Conservation (phyloP, 2,888 invertebrate genomes). For the Xylota sylvarum region DNA sequence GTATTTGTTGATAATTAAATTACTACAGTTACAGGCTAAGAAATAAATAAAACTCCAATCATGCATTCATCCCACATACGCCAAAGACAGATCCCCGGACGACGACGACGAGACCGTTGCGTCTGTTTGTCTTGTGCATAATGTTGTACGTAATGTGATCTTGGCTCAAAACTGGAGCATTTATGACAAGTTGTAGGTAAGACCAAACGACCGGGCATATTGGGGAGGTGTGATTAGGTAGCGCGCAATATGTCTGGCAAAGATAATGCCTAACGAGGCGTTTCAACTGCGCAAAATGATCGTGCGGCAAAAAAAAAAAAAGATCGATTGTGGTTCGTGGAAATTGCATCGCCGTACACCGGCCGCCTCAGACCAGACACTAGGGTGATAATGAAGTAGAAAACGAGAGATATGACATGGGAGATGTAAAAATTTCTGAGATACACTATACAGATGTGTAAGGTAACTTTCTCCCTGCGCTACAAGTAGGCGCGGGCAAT, state of each 20-base stretch:
- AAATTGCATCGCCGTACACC: constrained; percentile 7
- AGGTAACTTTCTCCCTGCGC: constrained; percentile 53
- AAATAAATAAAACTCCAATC: constrained; percentile 34
- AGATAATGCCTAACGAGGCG: constrained; percentile 28
- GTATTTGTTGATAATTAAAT: constrained; percentile 36
- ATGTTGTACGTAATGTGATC: constrained; percentile 59
- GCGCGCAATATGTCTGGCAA: constrained; percentile 5
- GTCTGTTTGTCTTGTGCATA: constrained; percentile 34
- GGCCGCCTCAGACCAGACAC: constrained; percentile 3
- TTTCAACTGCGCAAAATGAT: constrained; percentile 41
- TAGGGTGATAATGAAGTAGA: constrained; percentile 48
- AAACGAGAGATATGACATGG: constrained; percentile 39
- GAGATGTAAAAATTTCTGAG: constrained; percentile 39
- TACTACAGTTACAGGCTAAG: not conserved
- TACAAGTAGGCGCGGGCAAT: constrained; percentile 15
- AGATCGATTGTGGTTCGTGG: constrained; percentile 39
- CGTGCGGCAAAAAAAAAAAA: constrained; percentile 20
- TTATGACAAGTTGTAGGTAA: constrained; percentile 44
- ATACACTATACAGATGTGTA: constrained; percentile 13
- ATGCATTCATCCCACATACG: constrained; percentile 63
- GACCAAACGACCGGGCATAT: constrained; percentile 20
- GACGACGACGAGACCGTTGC: constrained; percentile 2
- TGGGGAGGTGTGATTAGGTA: constrained; percentile 30
- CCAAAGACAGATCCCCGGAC: constrained; percentile 42
- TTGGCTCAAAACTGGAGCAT: constrained; percentile 51